These are phyloP conservation scores for Pandemis cinnamomeana DNA, from an alignment of 2,888 invertebrate species.

Conservation along the genomic window DNA sequence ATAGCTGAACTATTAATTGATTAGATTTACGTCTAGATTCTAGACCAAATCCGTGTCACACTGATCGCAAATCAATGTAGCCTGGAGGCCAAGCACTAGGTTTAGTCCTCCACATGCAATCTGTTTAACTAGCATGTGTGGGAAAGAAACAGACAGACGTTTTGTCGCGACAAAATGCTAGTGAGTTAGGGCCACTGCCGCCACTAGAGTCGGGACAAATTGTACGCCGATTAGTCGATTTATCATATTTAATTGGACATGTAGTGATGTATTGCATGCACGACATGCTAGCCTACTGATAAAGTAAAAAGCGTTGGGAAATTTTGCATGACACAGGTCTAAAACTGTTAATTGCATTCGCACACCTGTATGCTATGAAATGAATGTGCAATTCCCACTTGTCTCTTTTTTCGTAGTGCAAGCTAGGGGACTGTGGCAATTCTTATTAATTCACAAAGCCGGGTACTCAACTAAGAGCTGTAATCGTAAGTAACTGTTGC, in stretches of 20 bases:
- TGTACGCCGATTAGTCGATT: conserved; percentile 19
- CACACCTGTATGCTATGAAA: no score
- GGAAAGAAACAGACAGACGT: neutral
- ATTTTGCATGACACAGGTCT: neutral
- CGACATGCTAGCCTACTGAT: neutral
- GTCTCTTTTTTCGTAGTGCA: no score
- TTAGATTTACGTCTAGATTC: neutral
- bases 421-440: no score
- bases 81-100: neutral
- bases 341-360: neutral
- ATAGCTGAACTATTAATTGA: neutral
- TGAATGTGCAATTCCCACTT: no score
- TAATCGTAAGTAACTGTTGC: no score
- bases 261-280: conserved; percentile 23
- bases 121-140: neutral
- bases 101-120: neutral
- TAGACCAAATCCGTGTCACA: conserved; percentile 8
- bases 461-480: no score
- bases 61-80: conserved; percentile 9
- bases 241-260: conserved; percentile 39
- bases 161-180: neutral
- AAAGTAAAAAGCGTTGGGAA: neutral
- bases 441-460: no score
- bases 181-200: neutral
- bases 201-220: neutral